phyloP scores from a whole-genome alignment of 2,113 vertebrate species.

The Cyphomyrus plagiostoma region DNA sequence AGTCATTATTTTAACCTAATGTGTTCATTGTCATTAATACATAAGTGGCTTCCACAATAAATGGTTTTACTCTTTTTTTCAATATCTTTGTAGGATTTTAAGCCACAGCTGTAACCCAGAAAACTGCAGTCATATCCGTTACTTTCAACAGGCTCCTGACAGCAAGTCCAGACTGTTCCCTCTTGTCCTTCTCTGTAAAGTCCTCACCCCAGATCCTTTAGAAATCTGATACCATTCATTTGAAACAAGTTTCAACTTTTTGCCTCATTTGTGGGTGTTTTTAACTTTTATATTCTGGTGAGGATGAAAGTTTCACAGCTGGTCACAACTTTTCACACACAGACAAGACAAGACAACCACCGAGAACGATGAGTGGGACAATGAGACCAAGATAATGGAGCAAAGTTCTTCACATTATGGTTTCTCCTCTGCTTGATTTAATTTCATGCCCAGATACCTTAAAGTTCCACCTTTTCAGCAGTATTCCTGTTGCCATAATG shows the following conservation, averaged over 20 bases:
- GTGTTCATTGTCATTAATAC: neutral
- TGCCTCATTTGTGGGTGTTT: neutral
- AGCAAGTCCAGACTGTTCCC: neutral
- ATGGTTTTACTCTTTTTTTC: neutral
- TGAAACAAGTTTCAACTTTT: neutral
- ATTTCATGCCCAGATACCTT: neutral
- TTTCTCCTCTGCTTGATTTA: neutral
- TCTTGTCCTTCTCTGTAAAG: conserved; percentile 1
- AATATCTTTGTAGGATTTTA: neutral
- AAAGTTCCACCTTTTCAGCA: neutral
- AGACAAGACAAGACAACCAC: neutral
- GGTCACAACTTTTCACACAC: neutral
- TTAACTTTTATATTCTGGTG: neutral
- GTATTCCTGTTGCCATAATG: neutral
- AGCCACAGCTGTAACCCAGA: neutral
- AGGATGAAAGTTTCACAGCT: neutral
- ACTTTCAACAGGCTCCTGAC: neutral
- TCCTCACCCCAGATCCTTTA: neutral
- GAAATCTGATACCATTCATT: conserved; percentile 1
- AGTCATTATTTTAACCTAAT: neutral
- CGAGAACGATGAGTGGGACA: neutral
- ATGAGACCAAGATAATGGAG: neutral
- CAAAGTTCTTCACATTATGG: neutral
- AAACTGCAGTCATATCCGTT: neutral
- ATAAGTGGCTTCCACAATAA: neutral